Evolutionary conservation across 2,113 vertebrate genomes (phyloP), one percentile per base, ranked within the genome.

Genomic region (Setophaga kirtlandii): DNA sequence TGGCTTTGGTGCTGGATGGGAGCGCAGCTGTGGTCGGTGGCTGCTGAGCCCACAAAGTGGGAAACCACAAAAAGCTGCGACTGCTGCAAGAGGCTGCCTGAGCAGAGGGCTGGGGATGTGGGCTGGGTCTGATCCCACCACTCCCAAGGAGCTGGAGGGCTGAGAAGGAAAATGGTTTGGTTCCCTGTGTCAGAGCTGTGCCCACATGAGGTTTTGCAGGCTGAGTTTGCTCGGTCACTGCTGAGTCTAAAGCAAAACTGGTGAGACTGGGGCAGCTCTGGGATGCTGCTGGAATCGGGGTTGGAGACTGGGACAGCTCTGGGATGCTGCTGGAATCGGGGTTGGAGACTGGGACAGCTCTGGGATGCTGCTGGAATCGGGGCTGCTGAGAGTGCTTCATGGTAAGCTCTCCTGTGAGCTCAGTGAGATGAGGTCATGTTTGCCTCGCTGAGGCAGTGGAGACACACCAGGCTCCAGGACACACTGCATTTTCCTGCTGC

Each of bases 381-480:
- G 37, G 21, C 3, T 90, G 82, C 88, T 73, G 70, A 83, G 53
- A 31, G 11, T 13, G 79, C 68, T 77, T 25, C 35, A 13, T 23
- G 92, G 89, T 90, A 90, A 94, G 86, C 76, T 81, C 56, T 52
- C 56, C 47, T 81, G 71, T 52, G 77, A 88, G 68, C 80, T 94
- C 76, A 31, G 71, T 28, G 49, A 41, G 89, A 59, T 95, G 90
- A 96, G 76, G 60, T 96, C 91, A 56, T 68, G 60, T 64, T 97
- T 93, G 80, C 76, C 83, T 89, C 31, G 2, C 3, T 3, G 87
- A 89, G 80, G 41, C 28, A 59, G 33, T 1, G 39, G 71, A 67
- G 86, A 84, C 60, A 15, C 73, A 90, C 33, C 42, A 12, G 4
- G 55, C n/a, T 93, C 84, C 78, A 93, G 90, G 63, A 93, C 67